These are phyloP conservation scores for Trichosurus vulpecula DNA, from an alignment of 2,797 vertebrate species.

Conservation along the genomic window DNA sequence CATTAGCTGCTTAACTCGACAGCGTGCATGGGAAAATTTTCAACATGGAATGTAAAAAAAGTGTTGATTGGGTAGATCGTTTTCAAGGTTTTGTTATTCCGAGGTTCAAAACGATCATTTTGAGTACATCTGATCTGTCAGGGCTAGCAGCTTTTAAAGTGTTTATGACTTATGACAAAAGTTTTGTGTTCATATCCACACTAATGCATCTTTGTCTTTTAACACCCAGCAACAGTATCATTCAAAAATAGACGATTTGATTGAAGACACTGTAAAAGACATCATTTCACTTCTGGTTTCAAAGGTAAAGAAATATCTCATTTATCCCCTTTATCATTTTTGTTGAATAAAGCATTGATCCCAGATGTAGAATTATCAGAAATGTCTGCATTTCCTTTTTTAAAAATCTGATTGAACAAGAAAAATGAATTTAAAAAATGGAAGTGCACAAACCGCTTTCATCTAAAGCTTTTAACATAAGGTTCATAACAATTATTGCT, in stretches of 20 bases:
- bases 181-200: conserved; percentile 72
- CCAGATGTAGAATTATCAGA: conserved; percentile 49
- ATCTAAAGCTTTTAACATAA: background rate
- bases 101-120: conserved; percentile 85
- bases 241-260: conserved; percentile 96
- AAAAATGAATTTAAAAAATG: background rate
- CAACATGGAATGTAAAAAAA: conserved; percentile 83
- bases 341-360: conserved; percentile 36
- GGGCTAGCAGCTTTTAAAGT: conserved; percentile 79
- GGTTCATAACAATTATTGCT: conserved; percentile 26
- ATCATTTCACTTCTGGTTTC: conserved; percentile 94
- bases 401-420: conserved; percentile 2
- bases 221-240: conserved; percentile 96
- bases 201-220: conserved; percentile 82
- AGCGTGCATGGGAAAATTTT: conserved; percentile 91
- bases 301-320: conserved; percentile 89
- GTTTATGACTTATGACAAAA: conserved; percentile 80
- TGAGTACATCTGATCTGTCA: conserved; percentile 81
- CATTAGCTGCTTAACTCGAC: conserved; percentile 98
- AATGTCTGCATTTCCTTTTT: conserved; percentile 29
- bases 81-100: conserved; percentile 87
- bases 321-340: conserved; percentile 65
- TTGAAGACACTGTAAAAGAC: conserved; percentile 96
- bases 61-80: conserved; percentile 86
- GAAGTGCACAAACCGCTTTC: background rate